phyloP scores from a whole-genome alignment of 2,113 vertebrate genomes.

The Pseudorasbora parva region DNA sequence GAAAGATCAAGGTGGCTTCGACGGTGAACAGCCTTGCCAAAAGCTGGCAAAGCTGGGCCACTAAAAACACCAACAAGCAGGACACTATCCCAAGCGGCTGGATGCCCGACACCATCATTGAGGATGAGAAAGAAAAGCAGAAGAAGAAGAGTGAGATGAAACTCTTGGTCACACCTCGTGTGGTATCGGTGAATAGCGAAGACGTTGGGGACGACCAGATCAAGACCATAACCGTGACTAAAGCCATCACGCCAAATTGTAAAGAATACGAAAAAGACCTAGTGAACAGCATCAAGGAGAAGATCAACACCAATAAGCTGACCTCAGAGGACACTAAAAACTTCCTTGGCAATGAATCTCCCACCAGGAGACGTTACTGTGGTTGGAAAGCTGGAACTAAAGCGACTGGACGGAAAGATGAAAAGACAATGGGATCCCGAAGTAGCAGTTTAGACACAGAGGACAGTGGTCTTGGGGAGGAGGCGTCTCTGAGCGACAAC shows the following conservation, averaged over 20 bases:
- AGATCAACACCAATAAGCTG: slow-evolving; percentile 67
- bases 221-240: slow-evolving; percentile 62
- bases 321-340: slow-evolving; percentile 63
- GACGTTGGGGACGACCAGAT: slow-evolving; percentile 58
- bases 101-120: slow-evolving; percentile 67
- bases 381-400: slow-evolving; percentile 33
- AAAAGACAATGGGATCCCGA: slow-evolving; percentile 65
- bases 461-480: slow-evolving; percentile 76
- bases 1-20: slow-evolving; percentile 73
- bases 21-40: slow-evolving; percentile 74
- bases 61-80: slow-evolving; percentile 66
- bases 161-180: slow-evolving; percentile 58
- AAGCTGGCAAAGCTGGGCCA: slow-evolving; percentile 81
- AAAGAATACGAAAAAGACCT: slow-evolving; percentile 65
- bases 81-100: slow-evolving; percentile 75
- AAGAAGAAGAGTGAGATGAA: slow-evolving; percentile 59
- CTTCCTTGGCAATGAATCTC: slow-evolving; percentile 73
- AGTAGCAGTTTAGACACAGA: slow-evolving; percentile 75
- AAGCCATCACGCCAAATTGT: slow-evolving; percentile 61
- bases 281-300: slow-evolving; percentile 67
- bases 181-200: slow-evolving; percentile 24
- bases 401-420: slow-evolving; percentile 52
- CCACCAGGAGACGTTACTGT: slow-evolving; percentile 70
- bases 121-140: slow-evolving; percentile 57
- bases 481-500: slow-evolving; percentile 65